Conservation (phyloP, 2,797 vertebrate genomes). For the Oreonectes daqikongensis region DNA sequence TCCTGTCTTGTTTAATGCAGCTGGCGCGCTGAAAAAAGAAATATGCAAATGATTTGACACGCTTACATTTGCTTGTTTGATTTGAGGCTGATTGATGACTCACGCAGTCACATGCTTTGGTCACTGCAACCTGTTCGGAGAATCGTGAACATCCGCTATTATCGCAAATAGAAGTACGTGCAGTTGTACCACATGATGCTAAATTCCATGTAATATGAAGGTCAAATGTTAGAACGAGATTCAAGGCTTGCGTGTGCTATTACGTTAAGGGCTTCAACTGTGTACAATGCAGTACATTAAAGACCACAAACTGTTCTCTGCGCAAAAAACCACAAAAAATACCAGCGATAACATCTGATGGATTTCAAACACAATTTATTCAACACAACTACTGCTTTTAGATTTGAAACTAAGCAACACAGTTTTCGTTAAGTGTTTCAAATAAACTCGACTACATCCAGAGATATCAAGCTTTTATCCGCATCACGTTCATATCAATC, state of each 20-base stretch:
- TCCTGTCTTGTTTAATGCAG: conserved; percentile 46
- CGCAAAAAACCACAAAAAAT: conserved; percentile 66
- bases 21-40: conserved; percentile 39
- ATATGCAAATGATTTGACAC: conserved; percentile 44
- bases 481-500: conserved; percentile 71
- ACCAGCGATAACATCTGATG: conserved; percentile 51
- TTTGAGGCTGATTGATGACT: conserved; percentile 33
- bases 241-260: conserved; percentile 50
- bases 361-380: conserved; percentile 66
- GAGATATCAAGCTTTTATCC: conserved; percentile 58
- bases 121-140: conserved; percentile 9
- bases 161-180: neutral
- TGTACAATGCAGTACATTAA: conserved; percentile 72
- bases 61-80: conserved; percentile 41
- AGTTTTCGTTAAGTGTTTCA: neutral
- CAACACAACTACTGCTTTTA: conserved; percentile 23
- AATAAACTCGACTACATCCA: neutral
- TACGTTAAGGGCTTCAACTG: conserved; percentile 58
- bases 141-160: neutral
- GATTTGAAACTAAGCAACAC: neutral
- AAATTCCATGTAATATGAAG: conserved; percentile 5
- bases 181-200: neutral
- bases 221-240: conserved; percentile 39
- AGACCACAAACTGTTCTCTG: conserved; percentile 68
- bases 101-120: neutral